Percentiles rank a stretch among this genome's conserved stretches.
phyloP scores from a whole-genome alignment of 2,113 vertebrate genomes.

The Catagonus wagneri region DNA sequence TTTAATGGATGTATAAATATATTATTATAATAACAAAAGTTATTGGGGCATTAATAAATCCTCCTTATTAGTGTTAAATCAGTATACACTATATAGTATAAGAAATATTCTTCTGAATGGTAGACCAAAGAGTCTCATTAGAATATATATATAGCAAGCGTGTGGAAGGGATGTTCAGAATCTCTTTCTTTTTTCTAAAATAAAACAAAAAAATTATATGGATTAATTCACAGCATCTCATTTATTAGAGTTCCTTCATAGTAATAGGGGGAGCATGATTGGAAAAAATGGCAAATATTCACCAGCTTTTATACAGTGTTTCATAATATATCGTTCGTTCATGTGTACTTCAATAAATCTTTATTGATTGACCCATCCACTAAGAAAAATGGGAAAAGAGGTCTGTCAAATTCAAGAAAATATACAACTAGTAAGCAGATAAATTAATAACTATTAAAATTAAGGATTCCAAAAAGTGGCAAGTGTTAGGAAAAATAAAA shows the following conservation, averaged over 20 bases:
- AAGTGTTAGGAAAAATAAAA: background rate
- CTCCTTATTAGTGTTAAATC: background rate
- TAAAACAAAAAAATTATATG: background rate
- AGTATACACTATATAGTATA: background rate
- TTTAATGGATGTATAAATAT: background rate
- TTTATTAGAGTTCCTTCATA: background rate
- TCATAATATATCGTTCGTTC: background rate
- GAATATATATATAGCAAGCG: background rate
- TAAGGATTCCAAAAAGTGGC: background rate
- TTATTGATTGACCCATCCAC: background rate
- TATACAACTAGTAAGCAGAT: background rate
- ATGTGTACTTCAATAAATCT: background rate
- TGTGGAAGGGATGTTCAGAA: background rate
- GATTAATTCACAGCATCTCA: accelerated
- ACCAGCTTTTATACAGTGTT: background rate
- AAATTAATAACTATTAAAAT: conserved; percentile 1
- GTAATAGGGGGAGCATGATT: background rate
- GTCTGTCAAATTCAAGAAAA: background rate
- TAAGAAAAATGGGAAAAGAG: background rate
- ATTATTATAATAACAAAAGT: background rate
- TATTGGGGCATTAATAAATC: background rate
- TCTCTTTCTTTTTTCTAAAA: background rate
- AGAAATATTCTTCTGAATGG: background rate
- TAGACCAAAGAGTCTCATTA: background rate
- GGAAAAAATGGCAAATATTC: background rate